Evolutionary conservation across 2,113 vertebrate genomes (phyloP).

Genomic region (Saguinus imperator): DNA sequence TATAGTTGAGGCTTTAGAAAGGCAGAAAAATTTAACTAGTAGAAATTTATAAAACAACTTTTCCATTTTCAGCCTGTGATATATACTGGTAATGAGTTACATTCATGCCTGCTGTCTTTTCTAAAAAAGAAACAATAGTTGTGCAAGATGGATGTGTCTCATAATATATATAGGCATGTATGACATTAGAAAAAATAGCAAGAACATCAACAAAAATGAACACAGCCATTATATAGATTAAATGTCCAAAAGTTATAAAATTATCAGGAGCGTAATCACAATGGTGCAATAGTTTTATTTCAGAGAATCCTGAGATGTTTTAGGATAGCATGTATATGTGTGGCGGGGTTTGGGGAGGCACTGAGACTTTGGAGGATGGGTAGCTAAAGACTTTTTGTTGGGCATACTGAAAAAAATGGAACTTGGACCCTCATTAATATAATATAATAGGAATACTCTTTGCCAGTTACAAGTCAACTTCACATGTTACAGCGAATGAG

Average conservation of each 20-base stretch:
- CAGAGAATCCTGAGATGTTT: neutral
- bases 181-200: neutral
- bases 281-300: neutral
- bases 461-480: neutral
- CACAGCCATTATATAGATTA: neutral
- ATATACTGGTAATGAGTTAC: neutral
- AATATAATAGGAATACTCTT: neutral
- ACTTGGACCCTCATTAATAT: neutral
- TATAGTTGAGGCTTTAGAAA: neutral
- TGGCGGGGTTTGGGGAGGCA: neutral
- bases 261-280: neutral
- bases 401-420: neutral
- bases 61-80: neutral
- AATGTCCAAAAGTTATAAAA: neutral
- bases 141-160: neutral
- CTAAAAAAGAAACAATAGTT: neutral
- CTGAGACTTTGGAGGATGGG: neutral
- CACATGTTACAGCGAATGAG: neutral
- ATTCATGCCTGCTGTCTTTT: neutral
- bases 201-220: neutral
- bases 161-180: neutral
- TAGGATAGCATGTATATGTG: neutral
- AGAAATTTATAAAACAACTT: conserved; percentile 32
- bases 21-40: neutral
- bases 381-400: neutral